A percentile compares a stretch with the other conserved stretches of the same genome.
Evolutionary conservation across 1,140 invertebrate genomes (phyloP).

Genomic region (Drosophila tani): DNA sequence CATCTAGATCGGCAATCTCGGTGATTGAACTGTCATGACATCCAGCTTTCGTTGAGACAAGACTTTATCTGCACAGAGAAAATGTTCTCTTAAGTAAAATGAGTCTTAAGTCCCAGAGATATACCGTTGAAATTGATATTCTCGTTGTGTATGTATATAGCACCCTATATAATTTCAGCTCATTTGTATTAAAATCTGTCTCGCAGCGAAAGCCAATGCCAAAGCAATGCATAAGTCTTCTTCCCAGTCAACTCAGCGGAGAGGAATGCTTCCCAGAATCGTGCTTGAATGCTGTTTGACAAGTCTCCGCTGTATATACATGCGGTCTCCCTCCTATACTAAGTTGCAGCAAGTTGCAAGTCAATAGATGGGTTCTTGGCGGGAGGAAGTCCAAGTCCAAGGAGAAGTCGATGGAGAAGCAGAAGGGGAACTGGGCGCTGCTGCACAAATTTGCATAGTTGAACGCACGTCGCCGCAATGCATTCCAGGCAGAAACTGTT

Average conservation of each 20-base stretch:
- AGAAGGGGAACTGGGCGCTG: constrained; percentile 30
- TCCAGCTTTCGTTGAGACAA: constrained; percentile 54
- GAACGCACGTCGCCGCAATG: constrained; percentile 71
- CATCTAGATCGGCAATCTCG: constrained; percentile 60
- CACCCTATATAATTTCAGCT: constrained; percentile 66
- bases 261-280: constrained; percentile 83
- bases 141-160: constrained; percentile 1
- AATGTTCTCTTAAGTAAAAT: neutral
- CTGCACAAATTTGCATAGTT: constrained; percentile 80
- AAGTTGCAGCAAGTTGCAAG: constrained; percentile 82
- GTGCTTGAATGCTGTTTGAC: constrained; percentile 84
- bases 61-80: constrained; percentile 32
- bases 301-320: constrained; percentile 45
- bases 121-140: neutral
- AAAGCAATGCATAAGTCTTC: constrained; percentile 63
- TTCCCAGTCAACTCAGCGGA: constrained; percentile 56
- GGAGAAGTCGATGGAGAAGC: neutral
- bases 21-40: constrained; percentile 77
- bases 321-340: constrained; percentile 48
- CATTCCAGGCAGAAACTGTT: constrained; percentile 75
- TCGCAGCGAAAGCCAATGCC: constrained; percentile 24
- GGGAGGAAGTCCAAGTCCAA: neutral
- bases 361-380: constrained; percentile 56
- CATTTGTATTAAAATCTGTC: constrained; percentile 75
- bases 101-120: neutral